These are phyloP conservation scores for Dryobates pubescens DNA, from an alignment of 2,797 vertebrate species.

Conservation along the genomic window DNA sequence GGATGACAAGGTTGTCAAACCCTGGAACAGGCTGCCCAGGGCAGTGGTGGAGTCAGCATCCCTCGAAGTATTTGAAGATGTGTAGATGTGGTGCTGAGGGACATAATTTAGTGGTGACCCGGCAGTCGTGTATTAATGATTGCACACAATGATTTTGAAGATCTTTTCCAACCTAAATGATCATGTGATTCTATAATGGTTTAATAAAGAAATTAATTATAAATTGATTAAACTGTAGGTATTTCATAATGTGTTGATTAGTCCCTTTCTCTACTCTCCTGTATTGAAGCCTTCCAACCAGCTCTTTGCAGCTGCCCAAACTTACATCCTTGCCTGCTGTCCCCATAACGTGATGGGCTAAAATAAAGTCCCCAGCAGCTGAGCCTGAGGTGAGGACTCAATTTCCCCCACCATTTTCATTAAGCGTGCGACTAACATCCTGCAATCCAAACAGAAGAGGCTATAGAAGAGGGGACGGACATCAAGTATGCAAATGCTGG, in stretches of 20 bases:
- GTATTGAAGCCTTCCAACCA: neutral
- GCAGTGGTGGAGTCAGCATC: too few species aligned
- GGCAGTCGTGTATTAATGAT: neutral
- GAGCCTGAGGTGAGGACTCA: neutral
- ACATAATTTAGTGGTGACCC: neutral
- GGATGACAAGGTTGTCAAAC: too few species aligned
- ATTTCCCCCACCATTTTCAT: fast-evolving
- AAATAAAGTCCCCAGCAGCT: neutral
- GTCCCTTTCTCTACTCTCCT: neutral
- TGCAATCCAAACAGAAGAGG: neutral
- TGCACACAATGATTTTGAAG: neutral
- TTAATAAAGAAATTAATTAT: neutral
- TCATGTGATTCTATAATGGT: neutral
- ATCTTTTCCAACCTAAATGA: neutral
- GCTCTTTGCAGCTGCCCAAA: neutral
- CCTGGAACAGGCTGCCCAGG: neutral
- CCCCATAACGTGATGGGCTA: neutral
- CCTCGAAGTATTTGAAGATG: neutral
- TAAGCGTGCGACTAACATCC: neutral
- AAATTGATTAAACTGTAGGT: neutral
- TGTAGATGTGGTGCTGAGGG: neutral
- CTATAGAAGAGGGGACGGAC: neutral
- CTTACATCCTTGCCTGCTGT: fast-evolving
- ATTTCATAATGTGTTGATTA: neutral
- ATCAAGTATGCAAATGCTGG: neutral